Base-by-base conservation (phyloP, 2,113 vertebrate genomes). In the Pelecanoides urinatrix region DNA sequence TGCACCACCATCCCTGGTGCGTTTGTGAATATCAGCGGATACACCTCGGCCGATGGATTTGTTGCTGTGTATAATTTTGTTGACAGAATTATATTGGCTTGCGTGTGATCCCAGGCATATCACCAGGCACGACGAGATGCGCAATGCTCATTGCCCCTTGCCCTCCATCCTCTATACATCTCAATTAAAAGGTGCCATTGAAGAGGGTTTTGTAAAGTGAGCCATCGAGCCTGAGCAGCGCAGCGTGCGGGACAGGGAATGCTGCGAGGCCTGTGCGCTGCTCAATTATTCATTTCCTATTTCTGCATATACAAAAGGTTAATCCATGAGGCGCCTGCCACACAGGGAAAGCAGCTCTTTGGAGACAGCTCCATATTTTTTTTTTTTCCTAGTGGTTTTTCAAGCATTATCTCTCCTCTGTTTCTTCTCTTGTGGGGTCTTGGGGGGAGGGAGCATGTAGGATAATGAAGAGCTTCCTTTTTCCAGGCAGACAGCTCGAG, bases 261-360 rank as follows among this genome's bases (percentile, higher is more conserved):
- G 14, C 53, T 44, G 91, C 16, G 0, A 23, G 4, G 20, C 47
- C 85, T 72, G 59, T n/a, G 65, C 0, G 7, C 90, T 87, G 92
- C 92, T 96, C 96, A 96, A 94, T 97, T 96, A 96, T 96, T 95
- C 95, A 95, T 95, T 92, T 67, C 92, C 66, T 49, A 95, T 95
- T 95, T 83, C 97, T 96, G 91, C 95, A 88, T 72, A 86, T 50
- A 80, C 90, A 92, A 89, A 95, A 96, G 94, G 97, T 96, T 97
- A 96, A 97, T 95, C 96, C 96, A 93, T 16, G 68, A 97, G 96
- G 92, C 11, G 20, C 66, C 88, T 90, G 89, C 94, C 95, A 94
- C 91, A 93, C 76, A 71, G 92, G 85, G 82, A 96, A 95, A 95
- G 79, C 82, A 94, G 91, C 73, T 97, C 95, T 97, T 96, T 91